These are phyloP conservation scores for Agapornis roseicollis DNA, from an alignment of 2,113 vertebrate genomes.

Conservation along the genomic window DNA sequence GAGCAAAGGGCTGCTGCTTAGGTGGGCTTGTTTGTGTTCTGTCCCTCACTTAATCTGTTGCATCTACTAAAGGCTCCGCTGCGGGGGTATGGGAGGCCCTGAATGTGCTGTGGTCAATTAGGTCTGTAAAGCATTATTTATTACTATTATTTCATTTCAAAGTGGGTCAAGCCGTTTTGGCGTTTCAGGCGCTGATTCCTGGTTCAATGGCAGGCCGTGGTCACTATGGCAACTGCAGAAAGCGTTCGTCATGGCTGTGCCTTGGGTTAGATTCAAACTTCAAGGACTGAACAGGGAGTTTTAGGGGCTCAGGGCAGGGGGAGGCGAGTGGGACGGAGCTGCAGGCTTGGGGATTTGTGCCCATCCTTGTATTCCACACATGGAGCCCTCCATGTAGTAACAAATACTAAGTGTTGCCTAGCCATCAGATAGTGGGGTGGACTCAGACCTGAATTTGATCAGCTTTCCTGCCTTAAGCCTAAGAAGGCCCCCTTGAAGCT, in stretches of 20 bases:
- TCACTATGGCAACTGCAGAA: conserved; percentile 74
- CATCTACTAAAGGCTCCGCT: not conserved
- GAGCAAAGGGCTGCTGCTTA: not conserved
- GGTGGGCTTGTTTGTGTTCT: conserved; percentile 36
- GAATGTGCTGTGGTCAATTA: not conserved
- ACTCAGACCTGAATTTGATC: not conserved
- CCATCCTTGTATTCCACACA: fast-evolving
- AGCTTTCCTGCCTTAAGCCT: not conserved
- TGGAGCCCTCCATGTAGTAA: not conserved
- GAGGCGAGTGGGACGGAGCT: not conserved
- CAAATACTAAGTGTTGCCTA: not conserved
- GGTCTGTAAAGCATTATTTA: conserved; percentile 40
- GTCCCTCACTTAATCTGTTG: not conserved
- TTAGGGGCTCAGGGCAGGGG: not conserved
- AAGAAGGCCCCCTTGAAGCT: fast-evolving
- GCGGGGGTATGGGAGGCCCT: not conserved
- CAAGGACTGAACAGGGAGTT: conserved; percentile 19
- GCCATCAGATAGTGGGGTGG: fast-evolving
- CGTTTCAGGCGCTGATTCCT: conserved; percentile 70
- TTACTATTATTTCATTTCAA: conserved; percentile 60
- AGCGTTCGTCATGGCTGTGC: conserved; percentile 75
- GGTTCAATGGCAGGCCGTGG: conserved; percentile 64
- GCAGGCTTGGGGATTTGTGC: not conserved
- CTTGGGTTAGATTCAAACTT: conserved; percentile 72
- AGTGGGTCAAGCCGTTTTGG: conserved; percentile 79